These are phyloP conservation scores for Empis stercorea DNA, from an alignment of 2,888 invertebrate species.

Conservation along the genomic window DNA sequence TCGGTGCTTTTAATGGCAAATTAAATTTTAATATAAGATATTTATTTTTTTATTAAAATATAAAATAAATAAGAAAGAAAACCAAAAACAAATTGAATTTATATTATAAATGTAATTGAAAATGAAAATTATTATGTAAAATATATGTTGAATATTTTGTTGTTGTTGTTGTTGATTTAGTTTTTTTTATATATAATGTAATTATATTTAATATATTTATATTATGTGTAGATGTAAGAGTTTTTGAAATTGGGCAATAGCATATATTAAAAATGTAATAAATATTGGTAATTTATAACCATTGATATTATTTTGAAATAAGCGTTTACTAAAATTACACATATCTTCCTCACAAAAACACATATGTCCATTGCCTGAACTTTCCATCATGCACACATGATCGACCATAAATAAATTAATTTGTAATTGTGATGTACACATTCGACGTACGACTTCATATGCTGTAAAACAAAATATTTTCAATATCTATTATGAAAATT, in stretches of 20 bases:
- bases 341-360: conserved; percentile 97
- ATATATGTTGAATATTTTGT: neutral
- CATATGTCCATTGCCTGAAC: conserved; percentile 95
- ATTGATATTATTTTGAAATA: conserved; percentile 21
- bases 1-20: no score
- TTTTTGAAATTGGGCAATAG: conserved; percentile 10
- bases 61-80: conserved; percentile 2
- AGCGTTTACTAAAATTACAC: conserved; percentile 56
- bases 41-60: conserved; percentile 4
- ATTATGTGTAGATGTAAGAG: conserved; percentile 10
- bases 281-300: conserved; percentile 25
- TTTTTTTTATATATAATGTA: conserved; percentile 11
- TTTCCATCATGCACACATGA: conserved; percentile 98
- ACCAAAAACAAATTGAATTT: conserved; percentile 1
- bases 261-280: conserved; percentile 19
- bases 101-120: no score
- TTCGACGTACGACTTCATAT: conserved; percentile 80
- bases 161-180: neutral
- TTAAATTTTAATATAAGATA: no score
- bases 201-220: no score
- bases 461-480: conserved; percentile 45
- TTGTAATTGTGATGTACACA: conserved; percentile 85
- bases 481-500: no score
- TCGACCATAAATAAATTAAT: conserved; percentile 96
- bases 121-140: no score